A percentile compares a stretch with the other conserved stretches of the same genome.
These are phyloP conservation scores for Hemicrepidius hirtus DNA, from an alignment of 2,888 invertebrate species.

Conservation along the genomic window DNA sequence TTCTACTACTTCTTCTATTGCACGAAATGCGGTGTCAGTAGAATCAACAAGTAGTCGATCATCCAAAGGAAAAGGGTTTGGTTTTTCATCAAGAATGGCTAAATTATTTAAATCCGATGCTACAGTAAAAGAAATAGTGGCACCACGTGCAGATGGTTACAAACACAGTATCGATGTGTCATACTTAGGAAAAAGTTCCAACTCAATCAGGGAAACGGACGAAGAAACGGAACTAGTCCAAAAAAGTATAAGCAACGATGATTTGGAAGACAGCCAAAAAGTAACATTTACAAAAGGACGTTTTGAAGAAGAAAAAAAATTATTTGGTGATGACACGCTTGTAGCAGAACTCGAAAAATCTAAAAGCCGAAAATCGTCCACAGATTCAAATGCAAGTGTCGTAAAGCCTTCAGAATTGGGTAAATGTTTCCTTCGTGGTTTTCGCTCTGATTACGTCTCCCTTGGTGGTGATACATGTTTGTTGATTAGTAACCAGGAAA, in stretches of 20 bases:
- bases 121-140: slow-evolving; percentile 25
- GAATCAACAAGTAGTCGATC: neutral
- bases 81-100: slow-evolving; percentile 9
- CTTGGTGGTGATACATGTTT: slow-evolving; percentile 56
- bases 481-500: neutral
- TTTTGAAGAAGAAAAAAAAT: slow-evolving; percentile 2
- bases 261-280: slow-evolving; percentile 11
- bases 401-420: slow-evolving; percentile 61
- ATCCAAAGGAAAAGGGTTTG: slow-evolving; percentile 9
- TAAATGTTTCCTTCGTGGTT: slow-evolving; percentile 61
- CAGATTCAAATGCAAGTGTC: slow-evolving; percentile 1
- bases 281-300: slow-evolving; percentile 9
- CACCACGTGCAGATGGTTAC: neutral
- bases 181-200: neutral
- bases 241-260: too few species aligned
- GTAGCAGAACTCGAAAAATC: neutral
- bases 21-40: neutral
- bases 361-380: neutral
- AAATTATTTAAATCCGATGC: slow-evolving; percentile 6
- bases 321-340: neutral
- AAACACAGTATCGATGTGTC: slow-evolving; percentile 15
- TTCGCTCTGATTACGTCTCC: slow-evolving; percentile 60
- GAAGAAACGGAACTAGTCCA: too few species aligned
- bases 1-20: neutral
- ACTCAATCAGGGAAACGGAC: neutral